Evolutionary conservation across 2,888 invertebrate genomes (phyloP), one percentile per base, ranked within the genome.

Genomic region (Laothoe populi): DNA sequence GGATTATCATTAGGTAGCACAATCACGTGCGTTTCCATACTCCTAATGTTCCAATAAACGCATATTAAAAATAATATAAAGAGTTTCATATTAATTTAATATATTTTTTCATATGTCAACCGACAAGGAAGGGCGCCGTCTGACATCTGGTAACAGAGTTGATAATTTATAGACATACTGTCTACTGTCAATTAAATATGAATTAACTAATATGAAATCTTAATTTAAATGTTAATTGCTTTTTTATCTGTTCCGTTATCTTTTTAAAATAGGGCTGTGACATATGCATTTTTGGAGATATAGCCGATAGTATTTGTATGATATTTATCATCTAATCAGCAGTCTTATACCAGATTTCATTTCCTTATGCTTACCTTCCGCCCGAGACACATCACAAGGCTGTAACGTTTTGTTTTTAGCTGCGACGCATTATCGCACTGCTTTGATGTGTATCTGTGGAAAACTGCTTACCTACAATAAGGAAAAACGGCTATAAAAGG

Each of bases 21-120:
- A 10, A 35, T 53, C 4, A 21, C 53, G 7, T 19, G 5, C 8
- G 53, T 35, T 53, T 53, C 53, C 19, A 31, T 31, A 19, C 5
- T 53, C 4, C 31, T 16, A 8, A 53, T 35, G 35, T 53, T 53
- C 35, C 53, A 35, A 35, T 53, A 53, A 10, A 53, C 35, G 19
- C 53, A 53, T 26, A 53, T 35, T 35, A 53, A 53, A 31, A 53
- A 35, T 53, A 53, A 19, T 16, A 53, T 19, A 4, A 35, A 53
- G 1, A 53, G 31, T 31, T 53, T 53, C 53, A 53, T 53, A 31
- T 11, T 53, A 13, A 4, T 24, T 10, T 11, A 7, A 2, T 44
- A 8, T 35, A 4, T 40, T 40, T 40, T 11, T 13, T 40, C 3
- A 13, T 40, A 3, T 1, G n/a, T 40, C 4, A 13, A n/a, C 11